A percentile compares a stretch with the other conserved stretches of the same genome.
These are phyloP conservation scores for Coelinius sp. DNA, from an alignment of 2,888 invertebrate species.

Conservation along the genomic window DNA sequence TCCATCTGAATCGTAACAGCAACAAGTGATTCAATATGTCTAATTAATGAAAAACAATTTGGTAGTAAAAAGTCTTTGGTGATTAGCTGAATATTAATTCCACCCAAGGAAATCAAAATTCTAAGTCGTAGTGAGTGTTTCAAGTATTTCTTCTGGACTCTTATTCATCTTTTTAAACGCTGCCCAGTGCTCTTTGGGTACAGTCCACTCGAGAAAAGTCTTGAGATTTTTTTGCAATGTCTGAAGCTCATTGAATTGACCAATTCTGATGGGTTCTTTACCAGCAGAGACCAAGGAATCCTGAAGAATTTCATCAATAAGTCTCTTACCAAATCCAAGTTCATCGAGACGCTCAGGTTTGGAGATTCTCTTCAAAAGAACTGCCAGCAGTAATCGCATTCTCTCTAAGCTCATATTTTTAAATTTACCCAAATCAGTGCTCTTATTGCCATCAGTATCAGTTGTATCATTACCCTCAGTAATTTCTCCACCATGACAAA, in stretches of 20 bases:
- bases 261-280: conserved; percentile 76
- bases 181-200: conserved; percentile 84
- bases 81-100: not conserved
- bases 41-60: conserved; percentile 1
- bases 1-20: not conserved
- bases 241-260: conserved; percentile 74
- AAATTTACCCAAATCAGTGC: conserved; percentile 65
- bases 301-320: conserved; percentile 86
- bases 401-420: conserved; percentile 78
- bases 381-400: conserved; percentile 85
- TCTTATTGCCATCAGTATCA: conserved; percentile 48
- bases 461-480: conserved; percentile 38
- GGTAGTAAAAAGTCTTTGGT: conserved; percentile 17
- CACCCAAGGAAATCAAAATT: not conserved
- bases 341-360: conserved; percentile 83
- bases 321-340: conserved; percentile 81
- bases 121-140: conserved; percentile 76
- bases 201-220: conserved; percentile 84
- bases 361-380: conserved; percentile 86
- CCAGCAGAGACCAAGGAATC: conserved; percentile 85
- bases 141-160: conserved; percentile 84
- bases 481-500: conserved; percentile 47
- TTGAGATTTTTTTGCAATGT: conserved; percentile 83
- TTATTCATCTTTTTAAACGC: conserved; percentile 82
- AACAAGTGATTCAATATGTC: not conserved